Conservation (phyloP, 2,888 invertebrate genomes). For the Keiferia lycopersicella region DNA sequence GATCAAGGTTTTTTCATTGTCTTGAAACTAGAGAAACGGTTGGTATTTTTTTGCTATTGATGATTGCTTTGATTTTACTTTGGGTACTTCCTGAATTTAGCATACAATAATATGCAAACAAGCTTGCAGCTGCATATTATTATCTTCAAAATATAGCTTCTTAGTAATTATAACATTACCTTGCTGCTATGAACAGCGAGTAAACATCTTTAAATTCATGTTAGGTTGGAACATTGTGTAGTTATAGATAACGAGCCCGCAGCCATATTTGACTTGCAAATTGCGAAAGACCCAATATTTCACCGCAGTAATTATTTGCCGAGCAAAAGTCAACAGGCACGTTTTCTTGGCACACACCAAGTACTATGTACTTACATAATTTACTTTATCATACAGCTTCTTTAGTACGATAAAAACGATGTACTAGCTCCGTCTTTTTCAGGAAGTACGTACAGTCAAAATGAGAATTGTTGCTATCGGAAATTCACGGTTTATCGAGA, state of each 20-base stretch:
- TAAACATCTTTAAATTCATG: constrained; percentile 13
- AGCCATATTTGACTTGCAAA: constrained; percentile 27
- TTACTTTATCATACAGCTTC: background rate
- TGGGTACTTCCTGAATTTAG: no score
- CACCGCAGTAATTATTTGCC: constrained; percentile 27
- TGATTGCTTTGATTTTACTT: no score
- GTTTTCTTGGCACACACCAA: constrained; percentile 11
- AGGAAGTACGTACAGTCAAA: no score
- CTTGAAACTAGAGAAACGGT: no score
- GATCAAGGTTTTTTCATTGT: no score
- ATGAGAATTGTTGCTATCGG: no score
- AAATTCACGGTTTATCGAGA: no score
- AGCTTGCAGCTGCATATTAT: background rate
- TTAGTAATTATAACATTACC: background rate
- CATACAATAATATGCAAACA: no score
- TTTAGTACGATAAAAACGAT: no score
- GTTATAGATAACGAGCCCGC: constrained; percentile 16
- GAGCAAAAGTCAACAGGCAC: constrained; percentile 19
- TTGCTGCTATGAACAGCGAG: background rate
- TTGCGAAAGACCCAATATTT: constrained; percentile 28
- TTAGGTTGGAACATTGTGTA: constrained; percentile 17
- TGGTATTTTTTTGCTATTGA: no score
- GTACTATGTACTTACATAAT: background rate
- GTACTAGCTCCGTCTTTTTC: no score
- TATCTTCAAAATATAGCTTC: background rate